phyloP scores from a whole-genome alignment of 2,113 vertebrate species.

The Centropus bengalensis region DNA sequence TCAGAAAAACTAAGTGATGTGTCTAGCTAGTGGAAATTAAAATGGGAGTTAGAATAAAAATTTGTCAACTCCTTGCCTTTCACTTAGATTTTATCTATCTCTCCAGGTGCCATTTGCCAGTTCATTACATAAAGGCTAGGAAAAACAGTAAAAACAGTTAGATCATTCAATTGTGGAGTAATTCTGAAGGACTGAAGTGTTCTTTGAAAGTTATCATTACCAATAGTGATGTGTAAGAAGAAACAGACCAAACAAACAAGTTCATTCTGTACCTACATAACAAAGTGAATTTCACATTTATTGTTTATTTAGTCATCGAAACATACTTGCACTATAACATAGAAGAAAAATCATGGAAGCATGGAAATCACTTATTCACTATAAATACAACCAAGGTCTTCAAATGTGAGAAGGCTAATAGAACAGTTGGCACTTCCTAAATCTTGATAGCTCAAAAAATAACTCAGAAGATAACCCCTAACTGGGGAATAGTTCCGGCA shows the following conservation, averaged over 20 bases:
- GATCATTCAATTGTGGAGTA: background rate
- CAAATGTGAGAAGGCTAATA: background rate
- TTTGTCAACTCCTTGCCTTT: background rate
- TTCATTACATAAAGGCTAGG: background rate
- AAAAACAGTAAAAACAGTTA: background rate
- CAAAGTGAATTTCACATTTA: background rate
- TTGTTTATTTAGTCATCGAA: background rate
- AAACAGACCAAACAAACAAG: background rate
- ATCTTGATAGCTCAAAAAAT: background rate
- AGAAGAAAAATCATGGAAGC: background rate
- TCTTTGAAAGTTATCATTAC: background rate
- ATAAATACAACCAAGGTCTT: background rate
- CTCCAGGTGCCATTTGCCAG: background rate
- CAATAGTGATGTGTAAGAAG: background rate
- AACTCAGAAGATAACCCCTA: background rate
- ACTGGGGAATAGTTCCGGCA: background rate
- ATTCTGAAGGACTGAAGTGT: background rate
- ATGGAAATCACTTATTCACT: background rate
- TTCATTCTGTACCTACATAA: background rate
- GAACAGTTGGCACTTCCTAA: background rate
- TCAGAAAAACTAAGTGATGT: background rate
- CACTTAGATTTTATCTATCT: background rate
- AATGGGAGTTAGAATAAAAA: background rate
- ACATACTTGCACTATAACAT: background rate
- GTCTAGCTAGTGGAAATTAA: background rate